Conservation (phyloP, 2,797 vertebrate genomes). For the Corythornis leucogaster region DNA sequence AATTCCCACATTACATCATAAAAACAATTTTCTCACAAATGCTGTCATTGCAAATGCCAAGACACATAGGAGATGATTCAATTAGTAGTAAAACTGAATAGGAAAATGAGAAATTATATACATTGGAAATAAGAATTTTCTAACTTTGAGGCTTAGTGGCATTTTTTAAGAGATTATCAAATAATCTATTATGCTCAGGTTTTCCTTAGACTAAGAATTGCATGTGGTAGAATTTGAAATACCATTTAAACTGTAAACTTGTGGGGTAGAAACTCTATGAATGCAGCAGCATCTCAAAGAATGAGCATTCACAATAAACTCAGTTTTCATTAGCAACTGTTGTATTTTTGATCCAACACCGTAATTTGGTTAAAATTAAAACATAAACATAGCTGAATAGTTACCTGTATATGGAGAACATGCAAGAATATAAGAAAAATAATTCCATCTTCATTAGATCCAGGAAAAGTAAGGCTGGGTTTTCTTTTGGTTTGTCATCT, state of each 20-base stretch:
- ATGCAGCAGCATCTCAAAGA: background rate
- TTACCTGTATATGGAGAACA: background rate
- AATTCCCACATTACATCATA: constrained; percentile 52
- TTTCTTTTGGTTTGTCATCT: background rate
- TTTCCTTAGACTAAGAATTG: background rate
- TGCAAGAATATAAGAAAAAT: background rate
- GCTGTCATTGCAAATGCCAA: constrained; percentile 19
- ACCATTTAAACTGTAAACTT: background rate
- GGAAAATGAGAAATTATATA: constrained; percentile 3
- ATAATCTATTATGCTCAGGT: background rate
- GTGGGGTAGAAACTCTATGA: background rate
- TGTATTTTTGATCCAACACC: background rate
- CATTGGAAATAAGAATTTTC: background rate
- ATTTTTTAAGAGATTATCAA: background rate
- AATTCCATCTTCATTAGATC: background rate
- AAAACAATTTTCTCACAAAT: constrained; percentile 47
- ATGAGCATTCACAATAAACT: background rate
- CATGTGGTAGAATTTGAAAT: background rate
- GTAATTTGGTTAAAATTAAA: constrained; percentile 8
- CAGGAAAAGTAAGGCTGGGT: background rate
- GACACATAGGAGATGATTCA: background rate
- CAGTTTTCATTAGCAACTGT: background rate
- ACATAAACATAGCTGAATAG: background rate
- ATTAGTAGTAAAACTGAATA: constrained; percentile 12
- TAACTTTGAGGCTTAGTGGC: background rate